Conservation (phyloP, 2,113 vertebrate species). For the Morone chrysops region DNA sequence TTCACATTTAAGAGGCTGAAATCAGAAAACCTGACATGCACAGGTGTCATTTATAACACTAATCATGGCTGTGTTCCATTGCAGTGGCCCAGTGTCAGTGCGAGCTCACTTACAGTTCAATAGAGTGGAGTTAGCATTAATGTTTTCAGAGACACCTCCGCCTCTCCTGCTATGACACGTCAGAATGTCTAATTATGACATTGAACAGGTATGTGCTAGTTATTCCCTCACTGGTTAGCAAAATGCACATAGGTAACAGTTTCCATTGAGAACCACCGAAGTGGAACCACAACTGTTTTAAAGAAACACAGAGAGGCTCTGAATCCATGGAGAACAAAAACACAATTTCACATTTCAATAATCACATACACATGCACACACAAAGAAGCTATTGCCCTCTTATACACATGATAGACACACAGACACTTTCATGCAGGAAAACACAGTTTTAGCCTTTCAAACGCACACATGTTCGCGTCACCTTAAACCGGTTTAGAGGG, state of each 20-base stretch:
- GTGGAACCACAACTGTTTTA: too few relatives aligned
- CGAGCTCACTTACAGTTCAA: background rate
- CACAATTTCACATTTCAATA: background rate
- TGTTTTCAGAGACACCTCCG: background rate
- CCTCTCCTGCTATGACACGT: background rate
- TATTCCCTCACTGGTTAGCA: background rate
- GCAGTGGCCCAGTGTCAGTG: background rate
- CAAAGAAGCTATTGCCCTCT: background rate
- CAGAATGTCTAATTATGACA: background rate
- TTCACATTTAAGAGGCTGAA: too few relatives aligned
- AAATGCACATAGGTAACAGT: background rate
- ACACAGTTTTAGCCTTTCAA: background rate
- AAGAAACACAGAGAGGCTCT: background rate
- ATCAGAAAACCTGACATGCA: background rate
- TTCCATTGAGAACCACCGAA: background rate
- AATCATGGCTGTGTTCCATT: background rate
- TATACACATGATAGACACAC: background rate
- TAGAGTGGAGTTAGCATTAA: background rate
- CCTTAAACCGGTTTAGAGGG: conserved; percentile 32
- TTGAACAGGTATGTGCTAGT: background rate
- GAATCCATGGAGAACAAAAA: background rate
- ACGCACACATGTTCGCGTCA: background rate
- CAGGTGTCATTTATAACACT: background rate
- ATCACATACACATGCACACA: background rate
- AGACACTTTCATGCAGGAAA: background rate